These are phyloP conservation scores for Coccyzus lansbergi DNA, from an alignment of 2,797 vertebrate genomes.

Conservation along the genomic window DNA sequence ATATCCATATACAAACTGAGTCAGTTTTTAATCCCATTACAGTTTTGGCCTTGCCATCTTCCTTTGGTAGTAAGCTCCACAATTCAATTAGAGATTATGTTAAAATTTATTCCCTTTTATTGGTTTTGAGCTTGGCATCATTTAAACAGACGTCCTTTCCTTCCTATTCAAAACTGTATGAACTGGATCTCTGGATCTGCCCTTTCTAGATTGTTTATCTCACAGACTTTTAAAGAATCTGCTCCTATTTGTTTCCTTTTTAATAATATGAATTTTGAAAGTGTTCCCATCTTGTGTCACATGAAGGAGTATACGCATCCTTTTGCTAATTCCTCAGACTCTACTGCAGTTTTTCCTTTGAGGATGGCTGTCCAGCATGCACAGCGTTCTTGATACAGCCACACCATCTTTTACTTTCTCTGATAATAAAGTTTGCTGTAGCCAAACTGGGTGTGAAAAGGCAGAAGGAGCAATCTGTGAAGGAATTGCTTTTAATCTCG, in stretches of 20 bases:
- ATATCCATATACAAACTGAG: background rate
- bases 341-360: background rate
- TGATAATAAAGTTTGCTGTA: background rate
- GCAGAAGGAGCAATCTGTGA: background rate
- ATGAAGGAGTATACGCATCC: accelerated
- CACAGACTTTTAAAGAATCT: background rate
- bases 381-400: background rate
- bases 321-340: background rate
- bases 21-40: slow-evolving; percentile 50
- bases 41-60: slow-evolving; percentile 28
- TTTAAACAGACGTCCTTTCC: background rate
- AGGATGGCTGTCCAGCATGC: background rate
- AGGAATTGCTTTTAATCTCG: slow-evolving; percentile 27
- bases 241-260: background rate
- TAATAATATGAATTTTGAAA: background rate
- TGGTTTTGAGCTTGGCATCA: slow-evolving; percentile 7
- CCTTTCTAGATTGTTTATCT: background rate
- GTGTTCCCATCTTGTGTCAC: background rate
- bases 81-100: slow-evolving; percentile 29
- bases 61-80: slow-evolving; percentile 1
- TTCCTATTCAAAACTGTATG: background rate
- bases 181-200: background rate
- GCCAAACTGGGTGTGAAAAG: background rate
- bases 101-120: slow-evolving; percentile 40
- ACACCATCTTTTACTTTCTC: background rate